Conservation (phyloP, 2,888 invertebrate genomes). For the Molorchus minor region DNA sequence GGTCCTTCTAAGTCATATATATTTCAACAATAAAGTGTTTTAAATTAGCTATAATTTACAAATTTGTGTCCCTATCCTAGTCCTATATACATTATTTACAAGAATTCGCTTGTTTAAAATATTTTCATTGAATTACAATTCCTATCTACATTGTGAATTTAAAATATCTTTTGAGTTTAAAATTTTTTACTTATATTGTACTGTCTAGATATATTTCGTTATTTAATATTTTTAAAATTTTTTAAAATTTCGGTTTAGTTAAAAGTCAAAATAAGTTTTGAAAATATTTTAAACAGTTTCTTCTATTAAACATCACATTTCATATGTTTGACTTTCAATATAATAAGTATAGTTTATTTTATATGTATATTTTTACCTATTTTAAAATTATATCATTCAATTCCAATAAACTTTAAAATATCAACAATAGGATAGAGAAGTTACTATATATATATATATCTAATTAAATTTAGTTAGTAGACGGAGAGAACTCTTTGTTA, state of each 20-base stretch:
- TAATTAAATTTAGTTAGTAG: conserved; percentile 54
- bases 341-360: too few relatives aligned
- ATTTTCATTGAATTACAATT: conserved; percentile 44
- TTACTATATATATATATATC: conserved; percentile 52
- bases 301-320: conserved; percentile 53
- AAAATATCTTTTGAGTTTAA: conserved; percentile 24
- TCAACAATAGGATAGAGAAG: conserved; percentile 61
- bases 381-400: conserved; percentile 48
- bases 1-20: conserved; percentile 55
- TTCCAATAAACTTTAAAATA: conserved; percentile 62
- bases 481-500: conserved; percentile 59
- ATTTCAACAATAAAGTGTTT: conserved; percentile 61
- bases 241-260: conserved; percentile 21
- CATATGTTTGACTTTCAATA: conserved; percentile 43
- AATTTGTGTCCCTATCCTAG: conserved; percentile 55
- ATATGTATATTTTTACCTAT: conserved; percentile 24
- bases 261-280: conserved; percentile 27
- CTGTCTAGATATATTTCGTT: conserved; percentile 26
- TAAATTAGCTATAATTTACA: conserved; percentile 59
- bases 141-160: conserved; percentile 7
- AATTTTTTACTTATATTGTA: conserved; percentile 25
- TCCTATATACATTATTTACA: conserved; percentile 60
- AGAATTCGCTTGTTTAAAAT: conserved; percentile 54
- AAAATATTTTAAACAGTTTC: conserved; percentile 57
- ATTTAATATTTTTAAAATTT: conserved; percentile 25